These are phyloP conservation scores for Regulus satrapa DNA, from an alignment of 2,113 vertebrate genomes.

Conservation along the genomic window DNA sequence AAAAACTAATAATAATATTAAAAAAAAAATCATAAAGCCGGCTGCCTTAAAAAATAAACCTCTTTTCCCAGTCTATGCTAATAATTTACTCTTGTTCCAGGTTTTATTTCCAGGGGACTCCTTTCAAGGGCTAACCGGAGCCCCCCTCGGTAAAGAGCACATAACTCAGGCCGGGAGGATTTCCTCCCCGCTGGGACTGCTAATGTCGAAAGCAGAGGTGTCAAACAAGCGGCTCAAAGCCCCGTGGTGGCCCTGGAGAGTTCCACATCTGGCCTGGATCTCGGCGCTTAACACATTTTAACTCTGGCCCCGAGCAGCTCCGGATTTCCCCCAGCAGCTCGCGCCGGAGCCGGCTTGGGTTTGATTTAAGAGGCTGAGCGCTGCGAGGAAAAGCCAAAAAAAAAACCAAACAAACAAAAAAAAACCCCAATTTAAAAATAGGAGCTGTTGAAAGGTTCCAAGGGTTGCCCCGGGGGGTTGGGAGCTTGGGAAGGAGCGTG, in stretches of 20 bases:
- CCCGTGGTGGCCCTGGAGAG: constrained; percentile 14
- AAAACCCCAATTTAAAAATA: neutral
- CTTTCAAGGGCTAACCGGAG: constrained; percentile 44
- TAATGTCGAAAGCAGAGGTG: constrained; percentile 62
- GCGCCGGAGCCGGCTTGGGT: neutral
- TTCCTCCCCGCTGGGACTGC: constrained; percentile 42
- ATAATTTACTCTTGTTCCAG: constrained; percentile 27
- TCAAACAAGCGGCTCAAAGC: constrained; percentile 43
- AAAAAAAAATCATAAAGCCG: neutral
- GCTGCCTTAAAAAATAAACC: constrained; percentile 25
- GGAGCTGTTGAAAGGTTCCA: constrained; percentile 15
- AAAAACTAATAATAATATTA: too few relatives aligned
- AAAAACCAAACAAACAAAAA: neutral
- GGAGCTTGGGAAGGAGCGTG: neutral
- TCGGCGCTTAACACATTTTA: constrained; percentile 42
- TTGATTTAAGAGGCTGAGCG: constrained; percentile 59
- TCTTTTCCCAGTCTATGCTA: neutral
- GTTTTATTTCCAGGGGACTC: constrained; percentile 15
- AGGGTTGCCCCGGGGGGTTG: neutral
- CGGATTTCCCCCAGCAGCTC: constrained; percentile 49
- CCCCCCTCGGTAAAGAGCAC: constrained; percentile 17
- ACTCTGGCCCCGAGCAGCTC: constrained; percentile 54
- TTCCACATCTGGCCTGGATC: constrained; percentile 58
- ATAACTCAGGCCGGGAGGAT: constrained; percentile 40
- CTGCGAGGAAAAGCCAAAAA: neutral